Conservation (phyloP, 2,113 vertebrate species). For the Collichthys lucidus region DNA sequence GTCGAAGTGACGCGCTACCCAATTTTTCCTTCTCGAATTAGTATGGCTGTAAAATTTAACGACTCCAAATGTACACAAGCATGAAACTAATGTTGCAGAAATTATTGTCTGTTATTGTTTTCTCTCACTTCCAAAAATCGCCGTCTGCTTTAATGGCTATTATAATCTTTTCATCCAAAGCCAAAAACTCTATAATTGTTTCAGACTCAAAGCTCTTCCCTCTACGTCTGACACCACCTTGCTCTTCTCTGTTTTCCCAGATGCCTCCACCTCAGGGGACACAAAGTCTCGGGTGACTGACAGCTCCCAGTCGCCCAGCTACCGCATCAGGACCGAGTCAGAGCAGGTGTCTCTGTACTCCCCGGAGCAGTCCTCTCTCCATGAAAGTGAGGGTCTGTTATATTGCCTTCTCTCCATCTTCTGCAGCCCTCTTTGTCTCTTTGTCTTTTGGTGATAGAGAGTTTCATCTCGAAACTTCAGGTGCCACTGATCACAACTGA, state of each 20-base stretch:
- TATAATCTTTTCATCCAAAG: constrained; percentile 31
- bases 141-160: constrained; percentile 42
- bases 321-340: constrained; percentile 89
- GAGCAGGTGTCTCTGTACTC: constrained; percentile 92
- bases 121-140: constrained; percentile 34
- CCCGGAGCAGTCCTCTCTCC: constrained; percentile 93
- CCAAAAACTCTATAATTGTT: constrained; percentile 22
- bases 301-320: constrained; percentile 88
- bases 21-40: constrained; percentile 48
- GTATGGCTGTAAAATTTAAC: constrained; percentile 59
- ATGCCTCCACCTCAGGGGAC: constrained; percentile 86
- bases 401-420: constrained; percentile 81
- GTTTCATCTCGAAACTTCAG: constrained; percentile 1
- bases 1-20: constrained; percentile 8
- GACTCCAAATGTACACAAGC: constrained; percentile 46
- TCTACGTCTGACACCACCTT: constrained; percentile 29
- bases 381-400: constrained; percentile 99
- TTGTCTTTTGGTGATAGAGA: not conserved
- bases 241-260: constrained; percentile 80
- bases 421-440: constrained; percentile 29
- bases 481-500: constrained; percentile 4
- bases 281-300: constrained; percentile 89
- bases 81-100: constrained; percentile 66
- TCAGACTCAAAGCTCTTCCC: constrained; percentile 29
- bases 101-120: constrained; percentile 50